Percentiles rank a stretch among this genome's conserved stretches.
Conservation (phyloP, 2,113 vertebrate genomes). For the Coturnix japonica region DNA sequence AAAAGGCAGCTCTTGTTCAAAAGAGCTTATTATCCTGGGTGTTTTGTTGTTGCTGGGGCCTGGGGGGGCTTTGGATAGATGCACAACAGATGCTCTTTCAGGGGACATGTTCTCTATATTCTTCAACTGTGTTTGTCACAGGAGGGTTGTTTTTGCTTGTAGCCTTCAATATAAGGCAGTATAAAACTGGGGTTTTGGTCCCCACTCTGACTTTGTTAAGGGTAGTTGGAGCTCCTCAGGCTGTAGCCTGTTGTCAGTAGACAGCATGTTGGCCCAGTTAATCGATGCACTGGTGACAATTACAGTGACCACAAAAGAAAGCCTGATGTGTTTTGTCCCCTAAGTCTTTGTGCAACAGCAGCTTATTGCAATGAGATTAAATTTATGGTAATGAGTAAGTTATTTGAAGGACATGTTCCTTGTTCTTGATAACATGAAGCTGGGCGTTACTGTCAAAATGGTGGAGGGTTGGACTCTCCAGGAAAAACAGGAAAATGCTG, state of each 20-base stretch:
- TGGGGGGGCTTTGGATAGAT: background rate
- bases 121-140: background rate
- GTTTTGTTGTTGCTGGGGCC: background rate
- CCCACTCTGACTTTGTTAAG: background rate
- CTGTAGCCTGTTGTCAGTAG: background rate
- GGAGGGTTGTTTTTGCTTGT: background rate
- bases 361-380: background rate
- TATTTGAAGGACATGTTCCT: constrained; percentile 13
- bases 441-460: constrained; percentile 15
- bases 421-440: constrained; percentile 1
- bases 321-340: background rate
- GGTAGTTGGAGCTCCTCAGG: background rate
- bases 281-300: background rate
- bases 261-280: accelerated
- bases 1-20: background rate
- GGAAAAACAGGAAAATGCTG: background rate
- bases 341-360: background rate
- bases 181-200: too few relatives aligned
- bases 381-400: background rate
- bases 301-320: background rate
- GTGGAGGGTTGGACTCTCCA: background rate
- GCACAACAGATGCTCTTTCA: constrained; percentile 28
- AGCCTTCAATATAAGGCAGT: background rate
- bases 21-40: constrained; percentile 34
- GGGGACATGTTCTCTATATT: background rate